Evolutionary conservation across 2,888 invertebrate species (phyloP).

Genomic region (Mylabris sibirica): DNA sequence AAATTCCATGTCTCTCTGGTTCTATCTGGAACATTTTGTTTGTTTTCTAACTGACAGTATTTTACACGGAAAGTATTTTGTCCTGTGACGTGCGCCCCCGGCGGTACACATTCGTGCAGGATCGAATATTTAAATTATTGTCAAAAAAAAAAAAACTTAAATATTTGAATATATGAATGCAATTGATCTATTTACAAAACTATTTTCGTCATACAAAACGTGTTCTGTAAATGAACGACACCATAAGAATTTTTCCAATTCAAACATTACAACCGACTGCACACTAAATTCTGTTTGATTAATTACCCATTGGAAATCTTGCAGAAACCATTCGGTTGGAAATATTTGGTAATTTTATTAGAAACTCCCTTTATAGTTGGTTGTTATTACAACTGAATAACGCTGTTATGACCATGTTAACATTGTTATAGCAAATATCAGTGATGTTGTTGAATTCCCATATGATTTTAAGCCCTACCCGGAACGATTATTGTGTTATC

Average conservation of each 20-base stretch:
- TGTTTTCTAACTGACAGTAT: not conserved
- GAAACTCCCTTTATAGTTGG: not conserved
- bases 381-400: constrained; percentile 9
- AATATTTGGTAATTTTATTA: not conserved
- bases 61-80: not conserved
- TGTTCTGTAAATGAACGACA: not conserved
- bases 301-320: no score
- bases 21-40: constrained; percentile 1
- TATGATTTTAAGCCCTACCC: constrained; percentile 27
- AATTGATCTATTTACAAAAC: not conserved
- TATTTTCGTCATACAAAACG: not conserved
- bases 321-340: no score
- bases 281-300: not conserved
- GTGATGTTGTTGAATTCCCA: not conserved
- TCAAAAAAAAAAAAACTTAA: not conserved
- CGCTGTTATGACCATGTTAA: not conserved
- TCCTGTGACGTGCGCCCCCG: not conserved
- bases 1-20: not conserved
- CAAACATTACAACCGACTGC: not conserved
- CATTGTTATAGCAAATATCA: not conserved
- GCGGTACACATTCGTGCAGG: not conserved
- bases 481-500: constrained; percentile 45
- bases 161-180: not conserved
- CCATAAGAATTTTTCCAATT: not conserved
- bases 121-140: not conserved